Evolutionary conservation across 2,113 vertebrate species (phyloP).

Genomic region (Coregonus clupeaformis): DNA sequence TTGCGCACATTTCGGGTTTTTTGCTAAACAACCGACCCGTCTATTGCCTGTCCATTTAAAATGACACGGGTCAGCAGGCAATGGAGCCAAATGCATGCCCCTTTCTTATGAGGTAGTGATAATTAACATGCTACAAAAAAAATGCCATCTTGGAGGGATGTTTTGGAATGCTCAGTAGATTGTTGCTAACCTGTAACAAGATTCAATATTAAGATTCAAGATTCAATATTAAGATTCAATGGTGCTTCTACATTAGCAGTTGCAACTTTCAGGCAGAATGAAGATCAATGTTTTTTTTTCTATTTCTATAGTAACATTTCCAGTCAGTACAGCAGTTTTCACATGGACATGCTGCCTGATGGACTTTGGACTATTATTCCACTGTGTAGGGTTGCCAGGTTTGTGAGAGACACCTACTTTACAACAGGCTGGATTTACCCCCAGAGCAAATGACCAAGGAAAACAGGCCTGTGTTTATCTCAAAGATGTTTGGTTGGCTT

Average conservation of each 20-base stretch:
- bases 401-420: background rate
- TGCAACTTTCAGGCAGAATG: background rate
- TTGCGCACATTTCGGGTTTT: too few species aligned
- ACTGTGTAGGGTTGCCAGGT: background rate
- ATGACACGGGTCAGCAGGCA: background rate
- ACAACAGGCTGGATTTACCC: background rate
- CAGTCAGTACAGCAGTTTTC: background rate
- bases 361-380: background rate
- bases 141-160: too few species aligned
- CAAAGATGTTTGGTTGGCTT: background rate
- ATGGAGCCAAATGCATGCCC: background rate
- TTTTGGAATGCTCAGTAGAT: too few species aligned
- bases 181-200: too few species aligned
- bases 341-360: background rate
- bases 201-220: too few species aligned
- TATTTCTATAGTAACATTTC: background rate
- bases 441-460: background rate
- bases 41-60: background rate
- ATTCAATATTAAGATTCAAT: too few species aligned
- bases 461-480: conserved; percentile 11
- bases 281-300: background rate
- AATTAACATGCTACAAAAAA: background rate
- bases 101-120: background rate
- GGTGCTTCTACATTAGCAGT: too few species aligned
- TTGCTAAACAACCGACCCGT: too few species aligned